Conservation (phyloP, 2,888 invertebrate genomes). For the Rhodophaea formosa region DNA sequence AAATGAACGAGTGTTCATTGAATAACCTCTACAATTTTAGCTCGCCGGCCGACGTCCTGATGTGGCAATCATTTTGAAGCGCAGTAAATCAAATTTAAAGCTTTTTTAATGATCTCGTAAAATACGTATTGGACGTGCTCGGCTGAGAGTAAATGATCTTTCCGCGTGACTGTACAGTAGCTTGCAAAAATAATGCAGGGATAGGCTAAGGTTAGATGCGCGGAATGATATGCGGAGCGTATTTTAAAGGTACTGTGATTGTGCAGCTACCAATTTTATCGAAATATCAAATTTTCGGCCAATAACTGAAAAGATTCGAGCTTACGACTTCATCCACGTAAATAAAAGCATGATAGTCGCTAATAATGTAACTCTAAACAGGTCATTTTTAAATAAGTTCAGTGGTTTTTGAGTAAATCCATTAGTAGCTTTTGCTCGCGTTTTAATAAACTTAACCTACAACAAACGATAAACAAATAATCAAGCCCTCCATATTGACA, state of each 20-base stretch:
- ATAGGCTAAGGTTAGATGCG: neutral
- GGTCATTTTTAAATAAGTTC: too few relatives aligned
- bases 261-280: neutral
- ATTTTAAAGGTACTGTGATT: neutral
- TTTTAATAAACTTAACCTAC: too few relatives aligned
- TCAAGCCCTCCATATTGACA: too few relatives aligned
- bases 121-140: slow-evolving; percentile 47
- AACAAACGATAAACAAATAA: too few relatives aligned
- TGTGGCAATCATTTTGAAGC: slow-evolving; percentile 55
- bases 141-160: slow-evolving; percentile 15
- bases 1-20: slow-evolving; percentile 71
- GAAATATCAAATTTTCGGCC: too few relatives aligned
- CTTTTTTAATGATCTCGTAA: slow-evolving; percentile 71
- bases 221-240: neutral
- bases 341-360: too few relatives aligned
- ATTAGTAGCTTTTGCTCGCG: too few relatives aligned
- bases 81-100: slow-evolving; percentile 74
- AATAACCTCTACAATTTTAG: slow-evolving; percentile 63
- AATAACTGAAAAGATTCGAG: too few relatives aligned
- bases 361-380: too few relatives aligned
- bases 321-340: too few relatives aligned
- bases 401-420: too few relatives aligned
- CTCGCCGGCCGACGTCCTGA: slow-evolving; percentile 50
- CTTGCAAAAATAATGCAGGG: neutral
- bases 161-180: slow-evolving; percentile 7